Base-by-base conservation (phyloP, 1,140 invertebrate genomes). In the Diprion similis region DNA sequence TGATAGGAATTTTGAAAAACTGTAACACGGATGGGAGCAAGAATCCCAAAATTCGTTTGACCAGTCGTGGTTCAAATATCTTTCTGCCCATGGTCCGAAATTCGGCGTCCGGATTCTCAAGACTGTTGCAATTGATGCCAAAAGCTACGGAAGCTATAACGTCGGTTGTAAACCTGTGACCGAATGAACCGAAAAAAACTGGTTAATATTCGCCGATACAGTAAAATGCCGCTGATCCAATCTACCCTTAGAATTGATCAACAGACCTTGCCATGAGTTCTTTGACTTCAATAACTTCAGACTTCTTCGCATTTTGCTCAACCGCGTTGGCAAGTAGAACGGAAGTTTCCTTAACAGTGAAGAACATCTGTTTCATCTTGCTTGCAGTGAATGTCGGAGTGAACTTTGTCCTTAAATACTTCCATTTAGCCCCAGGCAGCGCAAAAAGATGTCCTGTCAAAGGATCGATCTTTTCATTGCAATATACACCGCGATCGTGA, bases 351-450 rank as follows among this genome's bases (percentile, higher is more conserved):
- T 87, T 80, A 3, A 91, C 77, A 0, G 88, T 82, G 3, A 76
- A 75, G 11, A 91, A 90, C 88, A 92, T 91, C 0, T 76, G 78
- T 77, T 90, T 91, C 10, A 92, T 82, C 81, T 91, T 92, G 6
- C 86, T 88, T 0, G 90, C 86, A 0, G 90, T 90, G 75, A 92
- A 92, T 7, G 89, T 87, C 0, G 91, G 90, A 0, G 88, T 88
- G 6, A 92, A 71, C 71, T 90, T 90, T 0, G 80, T 76, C 46
- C 91, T 82, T 0, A 92, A 70, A 47, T 80, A 82, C 67, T 84
- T 87, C 91, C 91, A 92, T 75, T 87, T 77, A 17, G 88, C 82
- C 0, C 85, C 86, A 11, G 83, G 76, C 19, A 89, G 66, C 18
- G 81, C 77, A 65, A 92, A 89, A 46, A 93, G 78, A 75, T 91